phyloP scores from a whole-genome alignment of 64 coral and sea anemone species.

The Stichodactyla helianthus region DNA sequence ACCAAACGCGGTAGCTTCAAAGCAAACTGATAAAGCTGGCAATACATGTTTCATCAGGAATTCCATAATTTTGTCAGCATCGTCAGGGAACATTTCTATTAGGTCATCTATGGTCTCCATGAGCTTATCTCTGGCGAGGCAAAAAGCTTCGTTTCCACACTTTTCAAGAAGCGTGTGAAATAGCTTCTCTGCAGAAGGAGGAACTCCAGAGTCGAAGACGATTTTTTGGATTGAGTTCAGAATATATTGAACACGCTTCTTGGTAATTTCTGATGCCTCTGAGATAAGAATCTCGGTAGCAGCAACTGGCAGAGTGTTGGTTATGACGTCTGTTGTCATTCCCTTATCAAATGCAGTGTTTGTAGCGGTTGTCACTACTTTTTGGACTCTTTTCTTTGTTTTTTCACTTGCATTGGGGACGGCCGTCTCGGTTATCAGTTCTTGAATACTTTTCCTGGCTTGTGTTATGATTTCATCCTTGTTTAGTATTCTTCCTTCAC shows the following conservation, averaged over 20 bases:
- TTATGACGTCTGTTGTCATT: too few species aligned
- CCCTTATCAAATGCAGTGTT: too few species aligned
- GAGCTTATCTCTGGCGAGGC: background rate
- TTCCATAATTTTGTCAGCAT: background rate
- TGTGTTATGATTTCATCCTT: background rate
- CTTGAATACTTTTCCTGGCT: background rate
- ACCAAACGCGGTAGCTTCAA: background rate
- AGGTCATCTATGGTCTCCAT: background rate
- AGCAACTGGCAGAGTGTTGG: too few species aligned
- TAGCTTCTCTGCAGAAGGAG: background rate
- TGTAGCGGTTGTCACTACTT: too few species aligned
- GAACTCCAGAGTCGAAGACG: background rate
- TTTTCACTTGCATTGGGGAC: background rate
- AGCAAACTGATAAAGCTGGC: background rate
- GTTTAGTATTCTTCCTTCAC: background rate
- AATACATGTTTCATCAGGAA: background rate
- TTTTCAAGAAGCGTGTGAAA: background rate
- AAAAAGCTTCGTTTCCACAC: background rate
- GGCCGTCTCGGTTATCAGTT: background rate
- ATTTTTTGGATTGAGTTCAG: background rate
- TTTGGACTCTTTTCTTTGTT: background rate
- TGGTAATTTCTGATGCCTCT: background rate
- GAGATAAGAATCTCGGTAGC: too few species aligned
- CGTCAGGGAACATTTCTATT: background rate
- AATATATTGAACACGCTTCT: background rate